Conservation (phyloP, 1,140 invertebrate genomes). For the Anastrepha obliqua region DNA sequence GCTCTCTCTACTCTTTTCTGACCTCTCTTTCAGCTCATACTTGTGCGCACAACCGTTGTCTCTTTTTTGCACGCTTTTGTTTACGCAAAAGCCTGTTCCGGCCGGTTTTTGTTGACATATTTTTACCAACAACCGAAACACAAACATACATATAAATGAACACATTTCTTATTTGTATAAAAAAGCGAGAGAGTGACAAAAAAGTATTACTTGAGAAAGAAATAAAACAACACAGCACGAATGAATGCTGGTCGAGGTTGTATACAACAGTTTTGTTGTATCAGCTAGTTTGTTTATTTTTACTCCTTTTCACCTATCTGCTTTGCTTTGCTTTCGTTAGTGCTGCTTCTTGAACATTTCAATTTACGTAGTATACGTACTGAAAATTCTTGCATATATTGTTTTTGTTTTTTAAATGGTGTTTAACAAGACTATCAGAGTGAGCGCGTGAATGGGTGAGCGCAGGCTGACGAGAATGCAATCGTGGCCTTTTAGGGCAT, state of each 20-base stretch:
- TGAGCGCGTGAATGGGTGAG: slow-evolving; percentile 39
- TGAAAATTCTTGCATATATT: background rate
- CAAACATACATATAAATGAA: background rate
- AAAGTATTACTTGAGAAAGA: background rate
- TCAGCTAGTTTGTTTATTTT: slow-evolving; percentile 33
- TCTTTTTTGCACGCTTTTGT: slow-evolving; percentile 35
- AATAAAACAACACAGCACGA: background rate
- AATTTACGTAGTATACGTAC: background rate
- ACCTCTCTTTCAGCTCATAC: background rate
- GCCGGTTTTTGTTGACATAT: slow-evolving; percentile 53
- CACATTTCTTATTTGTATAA: background rate
- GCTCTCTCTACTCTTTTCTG: background rate
- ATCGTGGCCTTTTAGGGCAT: slow-evolving; percentile 47
- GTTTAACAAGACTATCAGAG: slow-evolving; percentile 4
- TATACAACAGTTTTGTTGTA: slow-evolving; percentile 27
- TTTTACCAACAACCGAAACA: slow-evolving; percentile 15
- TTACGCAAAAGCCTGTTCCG: slow-evolving; percentile 42
- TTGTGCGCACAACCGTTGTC: background rate
- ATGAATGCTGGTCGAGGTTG: background rate
- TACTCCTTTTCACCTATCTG: slow-evolving; percentile 31
- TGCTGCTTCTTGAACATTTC: slow-evolving; percentile 1
- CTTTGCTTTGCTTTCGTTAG: slow-evolving; percentile 23
- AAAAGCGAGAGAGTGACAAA: slow-evolving; percentile 18
- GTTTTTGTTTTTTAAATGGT: background rate
- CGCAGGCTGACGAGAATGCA: slow-evolving; percentile 19